Evolutionary conservation across 2,888 invertebrate genomes (phyloP).

Genomic region (Pollenia griseotomentosa): DNA sequence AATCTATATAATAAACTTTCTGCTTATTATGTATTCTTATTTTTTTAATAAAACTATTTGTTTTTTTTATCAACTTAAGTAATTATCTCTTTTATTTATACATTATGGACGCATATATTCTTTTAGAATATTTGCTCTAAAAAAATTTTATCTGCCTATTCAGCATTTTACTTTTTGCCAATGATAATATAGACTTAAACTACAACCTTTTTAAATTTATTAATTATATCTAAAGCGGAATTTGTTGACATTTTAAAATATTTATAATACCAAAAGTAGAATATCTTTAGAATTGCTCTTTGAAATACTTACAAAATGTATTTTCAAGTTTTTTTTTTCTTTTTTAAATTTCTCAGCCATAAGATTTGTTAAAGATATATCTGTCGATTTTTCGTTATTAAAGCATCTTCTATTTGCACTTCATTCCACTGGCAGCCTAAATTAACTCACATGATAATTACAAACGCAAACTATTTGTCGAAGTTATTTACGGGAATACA

Average conservation of each 20-base stretch:
- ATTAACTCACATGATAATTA: conserved; percentile 74
- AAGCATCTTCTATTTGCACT: conserved; percentile 44
- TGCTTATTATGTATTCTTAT: not conserved
- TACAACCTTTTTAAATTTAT: not conserved
- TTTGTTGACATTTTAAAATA: conserved; percentile 61
- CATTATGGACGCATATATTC: not conserved
- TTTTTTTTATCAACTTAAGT: conserved; percentile 42
- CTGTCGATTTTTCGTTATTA: not conserved
- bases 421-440: conserved; percentile 52
- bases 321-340: conserved; percentile 26
- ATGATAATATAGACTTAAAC: not conserved
- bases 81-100: conserved; percentile 49
- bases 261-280: conserved; percentile 25
- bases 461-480: conserved; percentile 75
- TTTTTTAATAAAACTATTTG: not conserved
- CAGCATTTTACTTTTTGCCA: conserved; percentile 6
- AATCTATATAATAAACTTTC: not conserved
- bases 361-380: conserved; percentile 10
- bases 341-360: not conserved
- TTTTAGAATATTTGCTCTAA: conserved; percentile 23
- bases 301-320: conserved; percentile 24
- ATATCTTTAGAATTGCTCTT: conserved; percentile 10
- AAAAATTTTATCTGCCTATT: conserved; percentile 6
- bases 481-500: too few relatives aligned
- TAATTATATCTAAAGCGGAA: conserved; percentile 15